A percentile compares a stretch with the other conserved stretches of the same genome.
Evolutionary conservation across 2,113 vertebrate genomes (phyloP).

Genomic region (Ranitomeya imitator): DNA sequence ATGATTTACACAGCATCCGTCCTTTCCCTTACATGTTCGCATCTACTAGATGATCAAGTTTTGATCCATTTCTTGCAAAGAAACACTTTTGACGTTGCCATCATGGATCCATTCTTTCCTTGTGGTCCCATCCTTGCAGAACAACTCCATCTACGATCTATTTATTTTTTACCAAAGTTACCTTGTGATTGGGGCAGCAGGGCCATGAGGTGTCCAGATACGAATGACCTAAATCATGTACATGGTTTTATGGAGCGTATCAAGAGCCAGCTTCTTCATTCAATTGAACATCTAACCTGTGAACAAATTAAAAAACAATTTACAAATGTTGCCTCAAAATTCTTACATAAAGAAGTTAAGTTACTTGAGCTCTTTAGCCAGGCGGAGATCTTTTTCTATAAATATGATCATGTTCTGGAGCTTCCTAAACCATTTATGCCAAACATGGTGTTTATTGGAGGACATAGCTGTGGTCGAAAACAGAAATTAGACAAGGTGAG

Average conservation of each 20-base stretch:
- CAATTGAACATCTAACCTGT: constrained; percentile 68
- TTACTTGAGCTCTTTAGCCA: constrained; percentile 71
- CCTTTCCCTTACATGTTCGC: constrained; percentile 63
- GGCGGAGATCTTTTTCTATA: constrained; percentile 83
- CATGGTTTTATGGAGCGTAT: constrained; percentile 80
- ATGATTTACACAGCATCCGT: constrained; percentile 55
- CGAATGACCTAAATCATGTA: constrained; percentile 72
- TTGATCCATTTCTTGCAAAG: constrained; percentile 71
- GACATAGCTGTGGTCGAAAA: constrained; percentile 66
- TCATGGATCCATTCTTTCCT: constrained; percentile 83
- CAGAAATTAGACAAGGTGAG: constrained; percentile 63
- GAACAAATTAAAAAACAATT: constrained; percentile 66
- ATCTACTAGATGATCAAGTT: constrained; percentile 72
- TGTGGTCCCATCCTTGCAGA: constrained; percentile 80
- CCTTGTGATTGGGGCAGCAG: constrained; percentile 75
- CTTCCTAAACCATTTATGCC: constrained; percentile 83
- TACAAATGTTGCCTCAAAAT: constrained; percentile 68
- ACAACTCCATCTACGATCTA: constrained; percentile 72
- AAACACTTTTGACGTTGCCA: constrained; percentile 70
- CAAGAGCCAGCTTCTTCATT: constrained; percentile 67
- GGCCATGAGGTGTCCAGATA: constrained; percentile 77
- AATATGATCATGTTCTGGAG: constrained; percentile 76
- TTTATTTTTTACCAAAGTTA: constrained; percentile 74
- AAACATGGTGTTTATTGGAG: constrained; percentile 75
- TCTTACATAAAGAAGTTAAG: constrained; percentile 69